Conservation (phyloP, 2,797 vertebrate genomes). For the Chelon auratus region DNA sequence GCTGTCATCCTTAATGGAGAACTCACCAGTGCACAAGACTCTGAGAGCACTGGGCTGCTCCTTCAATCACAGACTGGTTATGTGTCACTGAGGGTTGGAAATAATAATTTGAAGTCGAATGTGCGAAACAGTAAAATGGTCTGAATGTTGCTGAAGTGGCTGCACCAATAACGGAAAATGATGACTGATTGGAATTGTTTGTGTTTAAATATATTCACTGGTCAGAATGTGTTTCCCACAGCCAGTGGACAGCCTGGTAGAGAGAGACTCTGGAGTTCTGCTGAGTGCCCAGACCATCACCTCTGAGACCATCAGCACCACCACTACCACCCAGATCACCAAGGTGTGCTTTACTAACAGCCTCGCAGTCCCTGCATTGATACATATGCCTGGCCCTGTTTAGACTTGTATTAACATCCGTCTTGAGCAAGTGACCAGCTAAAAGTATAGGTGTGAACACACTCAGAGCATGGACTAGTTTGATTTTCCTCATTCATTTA, state of each 20-base stretch:
- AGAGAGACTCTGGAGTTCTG: constrained; percentile 92
- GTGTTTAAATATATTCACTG: constrained; percentile 1
- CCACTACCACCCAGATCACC: constrained; percentile 98
- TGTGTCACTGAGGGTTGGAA: no score
- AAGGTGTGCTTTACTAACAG: constrained; percentile 85
- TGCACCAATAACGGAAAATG: background rate
- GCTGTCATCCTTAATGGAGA: no score
- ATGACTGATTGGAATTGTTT: background rate
- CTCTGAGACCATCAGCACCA: constrained; percentile 96
- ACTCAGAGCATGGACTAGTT: no score
- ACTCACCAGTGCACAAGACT: no score
- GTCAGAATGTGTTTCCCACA: constrained; percentile 73
- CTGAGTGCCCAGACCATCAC: constrained; percentile 98
- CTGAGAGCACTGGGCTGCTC: no score
- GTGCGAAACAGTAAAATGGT: background rate
- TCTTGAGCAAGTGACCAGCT: no score
- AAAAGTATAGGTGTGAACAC: no score
- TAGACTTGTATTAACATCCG: no score
- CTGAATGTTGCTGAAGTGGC: no score
- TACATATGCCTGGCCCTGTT: no score
- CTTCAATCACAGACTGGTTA: no score
- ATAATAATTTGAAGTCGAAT: background rate
- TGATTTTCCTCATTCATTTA: no score
- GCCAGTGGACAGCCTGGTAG: constrained; percentile 87
- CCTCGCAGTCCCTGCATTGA: background rate